phyloP scores from a whole-genome alignment of 2,797 vertebrate species.

The Gallinago nigripennis region DNA sequence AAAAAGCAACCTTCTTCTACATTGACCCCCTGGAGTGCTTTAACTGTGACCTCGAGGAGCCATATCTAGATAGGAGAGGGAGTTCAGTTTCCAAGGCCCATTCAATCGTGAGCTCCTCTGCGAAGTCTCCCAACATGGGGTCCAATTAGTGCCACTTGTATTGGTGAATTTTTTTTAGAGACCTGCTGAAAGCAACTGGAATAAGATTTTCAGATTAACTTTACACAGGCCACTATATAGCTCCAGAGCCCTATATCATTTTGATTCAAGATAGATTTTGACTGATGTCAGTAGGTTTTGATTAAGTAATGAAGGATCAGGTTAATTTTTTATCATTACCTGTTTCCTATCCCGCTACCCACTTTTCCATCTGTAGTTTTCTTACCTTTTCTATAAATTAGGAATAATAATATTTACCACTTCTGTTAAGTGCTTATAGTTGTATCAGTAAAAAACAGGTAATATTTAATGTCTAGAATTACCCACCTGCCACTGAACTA shows the following conservation, averaged over 20 bases:
- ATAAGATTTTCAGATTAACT: conserved; percentile 27
- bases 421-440: conserved; percentile 28
- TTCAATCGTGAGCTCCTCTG: background rate
- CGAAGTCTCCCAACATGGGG: background rate
- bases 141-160: conserved; percentile 33
- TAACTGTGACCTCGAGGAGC: background rate
- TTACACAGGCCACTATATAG: background rate
- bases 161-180: conserved; percentile 16
- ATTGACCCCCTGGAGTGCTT: background rate
- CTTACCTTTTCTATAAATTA: conserved; percentile 23
- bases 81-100: background rate
- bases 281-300: background rate
- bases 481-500: conserved; percentile 14
- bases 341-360: background rate
- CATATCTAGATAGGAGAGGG: background rate
- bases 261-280: conserved; percentile 14
- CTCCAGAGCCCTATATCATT: background rate
- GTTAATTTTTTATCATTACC: background rate
- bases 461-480: conserved; percentile 43
- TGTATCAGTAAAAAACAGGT: background rate
- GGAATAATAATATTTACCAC: conserved; percentile 9
- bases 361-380: background rate
- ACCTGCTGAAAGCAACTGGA: conserved; percentile 24
- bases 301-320: background rate
- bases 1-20: background rate